phyloP scores from a whole-genome alignment of 2,888 invertebrate species.

The Craniophora ligustri region DNA sequence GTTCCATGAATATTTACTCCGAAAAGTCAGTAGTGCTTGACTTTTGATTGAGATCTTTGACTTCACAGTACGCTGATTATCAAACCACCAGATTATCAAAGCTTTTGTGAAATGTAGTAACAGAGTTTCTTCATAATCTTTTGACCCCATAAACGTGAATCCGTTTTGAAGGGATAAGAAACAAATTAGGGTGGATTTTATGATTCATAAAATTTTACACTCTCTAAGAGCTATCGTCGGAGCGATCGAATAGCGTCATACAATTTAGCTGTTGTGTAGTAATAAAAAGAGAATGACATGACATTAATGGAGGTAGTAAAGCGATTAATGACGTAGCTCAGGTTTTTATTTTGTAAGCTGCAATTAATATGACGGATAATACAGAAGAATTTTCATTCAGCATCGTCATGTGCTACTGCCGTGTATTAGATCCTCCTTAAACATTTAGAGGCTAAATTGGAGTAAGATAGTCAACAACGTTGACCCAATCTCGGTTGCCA shows the following conservation, averaged over 20 bases:
- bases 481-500: too few species aligned
- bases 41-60: too few species aligned
- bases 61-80: too few species aligned
- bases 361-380: constrained; percentile 23
- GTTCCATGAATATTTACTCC: too few species aligned
- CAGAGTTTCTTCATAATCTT: constrained; percentile 20
- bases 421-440: too few species aligned
- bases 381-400: constrained; percentile 1
- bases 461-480: too few species aligned
- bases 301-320: constrained; percentile 28
- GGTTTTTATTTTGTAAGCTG: constrained; percentile 23
- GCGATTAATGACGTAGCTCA: constrained; percentile 8
- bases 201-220: constrained; percentile 63
- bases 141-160: constrained; percentile 52
- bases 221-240: constrained; percentile 45
- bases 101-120: constrained; percentile 6
- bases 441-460: too few species aligned
- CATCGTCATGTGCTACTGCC: background rate
- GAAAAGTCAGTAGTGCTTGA: too few species aligned
- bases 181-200: constrained; percentile 61
- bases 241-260: constrained; percentile 24
- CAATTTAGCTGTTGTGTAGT: constrained; percentile 17
- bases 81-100: too few species aligned
- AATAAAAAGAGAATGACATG: constrained; percentile 28
- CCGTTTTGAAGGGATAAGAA: constrained; percentile 56